These are phyloP conservation scores for Syngnathus acus DNA, from an alignment of 2,797 vertebrate genomes.

Conservation along the genomic window DNA sequence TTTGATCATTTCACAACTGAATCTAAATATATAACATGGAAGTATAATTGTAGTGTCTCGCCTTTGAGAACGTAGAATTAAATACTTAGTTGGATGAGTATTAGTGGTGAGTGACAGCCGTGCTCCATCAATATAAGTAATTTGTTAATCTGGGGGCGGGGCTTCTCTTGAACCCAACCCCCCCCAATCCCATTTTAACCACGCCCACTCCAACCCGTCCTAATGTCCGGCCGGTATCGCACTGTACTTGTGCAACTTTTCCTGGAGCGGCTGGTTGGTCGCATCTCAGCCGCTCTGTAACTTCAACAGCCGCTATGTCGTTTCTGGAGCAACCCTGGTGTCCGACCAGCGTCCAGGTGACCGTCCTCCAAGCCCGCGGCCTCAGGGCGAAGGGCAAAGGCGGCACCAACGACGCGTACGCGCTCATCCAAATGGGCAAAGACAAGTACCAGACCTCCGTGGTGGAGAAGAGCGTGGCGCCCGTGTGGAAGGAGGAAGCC, in stretches of 20 bases:
- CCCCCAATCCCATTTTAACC: conserved; percentile 13
- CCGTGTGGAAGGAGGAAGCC: conserved; percentile 87
- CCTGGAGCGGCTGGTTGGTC: neutral
- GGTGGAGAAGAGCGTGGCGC: conserved; percentile 79
- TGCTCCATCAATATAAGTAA: conserved; percentile 4
- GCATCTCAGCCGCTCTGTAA: neutral
- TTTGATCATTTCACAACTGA: too few species aligned
- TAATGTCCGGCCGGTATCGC: conserved; percentile 20
- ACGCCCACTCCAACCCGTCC: conserved; percentile 61
- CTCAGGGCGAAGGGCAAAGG: conserved; percentile 80
- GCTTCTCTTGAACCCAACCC: conserved; percentile 12
- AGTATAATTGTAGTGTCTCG: too few species aligned
- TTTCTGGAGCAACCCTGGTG: conserved; percentile 73
- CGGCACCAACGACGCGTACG: conserved; percentile 88
- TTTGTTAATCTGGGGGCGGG: conserved; percentile 38
- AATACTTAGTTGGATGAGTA: too few species aligned
- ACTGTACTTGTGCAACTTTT: conserved; percentile 19
- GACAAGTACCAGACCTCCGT: conserved; percentile 87
- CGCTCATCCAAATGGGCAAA: conserved; percentile 86
- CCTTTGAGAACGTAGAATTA: too few species aligned
- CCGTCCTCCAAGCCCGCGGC: conserved; percentile 80
- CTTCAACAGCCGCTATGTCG: conserved; percentile 55
- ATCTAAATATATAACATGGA: too few species aligned
- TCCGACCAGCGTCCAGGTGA: conserved; percentile 86
- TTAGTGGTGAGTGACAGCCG: neutral